Conservation (phyloP, 2,888 invertebrate genomes). For the Saturnia pavonia region DNA sequence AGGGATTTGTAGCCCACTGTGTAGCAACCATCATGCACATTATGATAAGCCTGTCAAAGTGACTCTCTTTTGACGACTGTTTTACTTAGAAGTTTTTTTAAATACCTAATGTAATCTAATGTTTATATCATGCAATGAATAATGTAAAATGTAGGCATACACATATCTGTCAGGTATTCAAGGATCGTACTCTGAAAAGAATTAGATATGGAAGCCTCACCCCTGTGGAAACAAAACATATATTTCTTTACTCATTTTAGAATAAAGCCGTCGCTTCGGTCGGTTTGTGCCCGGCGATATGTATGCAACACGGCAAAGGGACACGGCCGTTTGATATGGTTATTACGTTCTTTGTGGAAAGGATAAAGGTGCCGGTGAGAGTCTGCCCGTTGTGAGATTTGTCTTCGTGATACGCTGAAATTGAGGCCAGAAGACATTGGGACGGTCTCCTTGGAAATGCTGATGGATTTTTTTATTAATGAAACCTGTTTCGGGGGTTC, state of each 20-base stretch:
- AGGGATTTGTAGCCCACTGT: too few relatives aligned
- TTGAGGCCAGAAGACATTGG: slow-evolving; percentile 55
- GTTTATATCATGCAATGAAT: not conserved
- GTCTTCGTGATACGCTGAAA: slow-evolving; percentile 78
- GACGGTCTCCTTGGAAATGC: slow-evolving; percentile 72
- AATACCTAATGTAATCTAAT: not conserved
- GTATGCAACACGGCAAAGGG: slow-evolving; percentile 77
- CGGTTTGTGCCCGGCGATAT: slow-evolving; percentile 56
- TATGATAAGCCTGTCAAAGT: too few relatives aligned
- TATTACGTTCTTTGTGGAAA: slow-evolving; percentile 78
- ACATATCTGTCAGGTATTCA: slow-evolving; percentile 5
- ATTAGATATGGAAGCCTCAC: slow-evolving; percentile 68
- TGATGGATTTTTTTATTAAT: slow-evolving; percentile 56
- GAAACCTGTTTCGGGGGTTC: slow-evolving; percentile 62
- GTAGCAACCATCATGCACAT: too few relatives aligned
- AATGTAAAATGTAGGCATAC: not conserved
- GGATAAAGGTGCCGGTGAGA: slow-evolving; percentile 71
- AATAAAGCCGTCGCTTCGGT: slow-evolving; percentile 56
- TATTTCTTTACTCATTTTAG: slow-evolving; percentile 74
- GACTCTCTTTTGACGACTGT: too few relatives aligned
- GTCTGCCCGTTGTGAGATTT: slow-evolving; percentile 64
- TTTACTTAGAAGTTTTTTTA: too few relatives aligned
- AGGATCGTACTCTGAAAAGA: slow-evolving; percentile 27
- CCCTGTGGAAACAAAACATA: slow-evolving; percentile 70
- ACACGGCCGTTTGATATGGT: slow-evolving; percentile 80